Conservation (phyloP, 1,140 invertebrate species). For the honey bee (Apis mellifera) region Amel_HAv3.1 CM009931.2:18849001-18849500, state of each 20-base stretch:
- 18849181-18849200: not conserved
- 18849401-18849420: not conserved
- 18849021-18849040: not conserved
- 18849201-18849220: not conserved
- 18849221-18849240: not conserved
- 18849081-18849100: slow-evolving; percentile 59
- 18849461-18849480: slow-evolving; percentile 15
- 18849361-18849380: not conserved
- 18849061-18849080: not conserved
- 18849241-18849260: not conserved
- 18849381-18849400: too few relatives aligned
- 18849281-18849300: not conserved
- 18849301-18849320: not conserved
- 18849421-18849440: not conserved
- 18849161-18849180: slow-evolving; percentile 49
- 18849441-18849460: not conserved
- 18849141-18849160: slow-evolving; percentile 54
- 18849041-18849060: not conserved
- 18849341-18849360: not conserved
- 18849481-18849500: slow-evolving; percentile 23
- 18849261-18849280: too few relatives aligned
- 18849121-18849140: slow-evolving; percentile 52
- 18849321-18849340: not conserved
- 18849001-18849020: not conserved
- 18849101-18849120: slow-evolving; percentile 45